These are phyloP conservation scores for Oncorhynchus kisutch DNA, from an alignment of 2,113 vertebrate species.

Conservation along the genomic window DNA sequence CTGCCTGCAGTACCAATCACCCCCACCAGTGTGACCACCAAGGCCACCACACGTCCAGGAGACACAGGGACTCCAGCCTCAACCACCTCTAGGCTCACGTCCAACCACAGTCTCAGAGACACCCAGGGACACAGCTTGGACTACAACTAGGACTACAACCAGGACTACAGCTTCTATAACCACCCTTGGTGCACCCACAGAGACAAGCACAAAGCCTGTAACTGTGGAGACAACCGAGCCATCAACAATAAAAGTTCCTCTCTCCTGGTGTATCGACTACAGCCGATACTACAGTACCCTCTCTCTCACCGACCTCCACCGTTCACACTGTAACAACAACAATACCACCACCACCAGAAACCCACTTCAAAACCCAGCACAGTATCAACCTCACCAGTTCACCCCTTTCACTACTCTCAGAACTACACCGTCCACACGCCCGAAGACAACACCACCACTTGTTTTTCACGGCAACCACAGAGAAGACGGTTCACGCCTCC, in stretches of 20 bases:
- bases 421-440: conserved; percentile 34
- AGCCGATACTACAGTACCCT: conserved; percentile 30
- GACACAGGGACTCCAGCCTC: conserved; percentile 18
- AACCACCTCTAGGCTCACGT: conserved; percentile 33
- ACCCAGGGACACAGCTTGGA: conserved; percentile 23
- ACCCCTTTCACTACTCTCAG: conserved; percentile 44
- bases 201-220: conserved; percentile 36
- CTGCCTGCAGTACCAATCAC: conserved; percentile 17
- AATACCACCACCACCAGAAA: conserved; percentile 21
- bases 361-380: conserved; percentile 37
- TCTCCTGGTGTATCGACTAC: conserved; percentile 42
- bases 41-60: conserved; percentile 42
- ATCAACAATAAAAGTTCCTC: conserved; percentile 23
- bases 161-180: conserved; percentile 25
- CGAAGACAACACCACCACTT: conserved; percentile 29
- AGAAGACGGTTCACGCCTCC: conserved; percentile 26
- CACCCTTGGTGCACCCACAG: conserved; percentile 11
- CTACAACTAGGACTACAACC: conserved; percentile 19
- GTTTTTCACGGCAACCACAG: conserved; percentile 34
- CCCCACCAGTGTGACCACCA: conserved; percentile 26
- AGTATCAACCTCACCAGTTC: conserved; percentile 36
- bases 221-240: conserved; percentile 26
- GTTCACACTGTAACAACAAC: conserved; percentile 26
- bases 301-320: conserved; percentile 7
- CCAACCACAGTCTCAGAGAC: conserved; percentile 30